Evolutionary conservation across 2,113 vertebrate genomes (phyloP).

Genomic region (Tyrannus savana): DNA sequence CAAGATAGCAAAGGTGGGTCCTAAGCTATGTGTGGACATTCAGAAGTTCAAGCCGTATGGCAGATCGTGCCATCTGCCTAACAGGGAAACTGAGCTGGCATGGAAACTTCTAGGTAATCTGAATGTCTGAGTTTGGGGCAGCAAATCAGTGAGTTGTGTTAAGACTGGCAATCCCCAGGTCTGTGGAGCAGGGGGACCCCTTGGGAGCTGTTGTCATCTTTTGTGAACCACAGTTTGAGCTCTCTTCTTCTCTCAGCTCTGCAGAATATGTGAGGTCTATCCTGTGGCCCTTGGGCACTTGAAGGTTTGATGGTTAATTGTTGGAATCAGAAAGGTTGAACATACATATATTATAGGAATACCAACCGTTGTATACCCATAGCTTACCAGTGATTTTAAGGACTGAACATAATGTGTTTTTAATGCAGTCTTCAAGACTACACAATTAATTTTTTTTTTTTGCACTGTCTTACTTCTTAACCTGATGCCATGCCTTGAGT

Average conservation of each 20-base stretch:
- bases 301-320: neutral
- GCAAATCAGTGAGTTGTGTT: neutral
- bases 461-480: neutral
- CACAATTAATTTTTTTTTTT: neutral
- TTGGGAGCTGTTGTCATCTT: neutral
- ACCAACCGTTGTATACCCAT: neutral
- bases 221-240: neutral
- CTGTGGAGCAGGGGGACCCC: neutral
- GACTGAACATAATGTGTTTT: neutral
- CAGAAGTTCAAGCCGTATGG: neutral
- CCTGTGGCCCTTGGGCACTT: neutral
- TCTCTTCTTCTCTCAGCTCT: neutral
- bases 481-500: neutral
- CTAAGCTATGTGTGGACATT: neutral
- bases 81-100: neutral
- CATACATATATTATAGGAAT: neutral
- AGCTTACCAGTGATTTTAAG: neutral
- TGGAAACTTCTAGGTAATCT: neutral
- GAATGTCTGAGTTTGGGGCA: neutral
- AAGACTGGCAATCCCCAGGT: neutral
- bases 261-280: neutral
- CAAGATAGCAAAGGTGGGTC: neutral
- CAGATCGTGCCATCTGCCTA: neutral
- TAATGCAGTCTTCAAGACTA: neutral
- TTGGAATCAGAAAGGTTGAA: neutral